Evolutionary conservation across 2,113 vertebrate species (phyloP).

Genomic region (Argyrosomus japonicus): DNA sequence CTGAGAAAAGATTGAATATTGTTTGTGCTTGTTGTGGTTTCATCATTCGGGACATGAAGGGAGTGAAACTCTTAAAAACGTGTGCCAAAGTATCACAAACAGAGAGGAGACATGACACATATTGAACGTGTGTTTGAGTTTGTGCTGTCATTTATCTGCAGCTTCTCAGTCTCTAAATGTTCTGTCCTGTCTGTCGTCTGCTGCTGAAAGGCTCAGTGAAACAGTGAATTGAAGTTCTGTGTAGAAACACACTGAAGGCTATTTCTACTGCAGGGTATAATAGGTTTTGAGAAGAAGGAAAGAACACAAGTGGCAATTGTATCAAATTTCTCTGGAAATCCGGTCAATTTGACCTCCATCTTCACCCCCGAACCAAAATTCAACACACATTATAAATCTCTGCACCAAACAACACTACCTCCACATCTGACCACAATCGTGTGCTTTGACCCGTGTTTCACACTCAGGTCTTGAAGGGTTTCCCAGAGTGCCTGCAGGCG

Average conservation of each 20-base stretch:
- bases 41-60: constrained; percentile 1
- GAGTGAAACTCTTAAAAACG: background rate
- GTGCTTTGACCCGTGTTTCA: constrained; percentile 38
- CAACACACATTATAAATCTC: background rate
- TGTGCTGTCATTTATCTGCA: constrained; percentile 38
- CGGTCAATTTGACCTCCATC: constrained; percentile 26
- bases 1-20: background rate
- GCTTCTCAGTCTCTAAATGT: constrained; percentile 45
- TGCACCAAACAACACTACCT: background rate
- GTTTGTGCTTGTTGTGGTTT: background rate
- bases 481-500: constrained; percentile 98
- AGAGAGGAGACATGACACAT: background rate
- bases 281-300: constrained; percentile 80
- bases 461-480: constrained; percentile 96
- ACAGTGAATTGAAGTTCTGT: background rate
- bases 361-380: constrained; percentile 12
- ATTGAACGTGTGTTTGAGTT: constrained; percentile 3
- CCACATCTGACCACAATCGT: constrained; percentile 15
- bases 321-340: constrained; percentile 45
- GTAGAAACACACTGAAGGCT: constrained; percentile 10
- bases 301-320: constrained; percentile 81
- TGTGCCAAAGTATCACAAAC: background rate
- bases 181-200: constrained; percentile 47
- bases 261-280: constrained; percentile 21
- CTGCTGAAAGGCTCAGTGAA: constrained; percentile 22